Evolutionary conservation across 1,140 invertebrate genomes (phyloP), one percentile per base, ranked within the genome.

Genomic region (Panagrolaimus sp.): DNA sequence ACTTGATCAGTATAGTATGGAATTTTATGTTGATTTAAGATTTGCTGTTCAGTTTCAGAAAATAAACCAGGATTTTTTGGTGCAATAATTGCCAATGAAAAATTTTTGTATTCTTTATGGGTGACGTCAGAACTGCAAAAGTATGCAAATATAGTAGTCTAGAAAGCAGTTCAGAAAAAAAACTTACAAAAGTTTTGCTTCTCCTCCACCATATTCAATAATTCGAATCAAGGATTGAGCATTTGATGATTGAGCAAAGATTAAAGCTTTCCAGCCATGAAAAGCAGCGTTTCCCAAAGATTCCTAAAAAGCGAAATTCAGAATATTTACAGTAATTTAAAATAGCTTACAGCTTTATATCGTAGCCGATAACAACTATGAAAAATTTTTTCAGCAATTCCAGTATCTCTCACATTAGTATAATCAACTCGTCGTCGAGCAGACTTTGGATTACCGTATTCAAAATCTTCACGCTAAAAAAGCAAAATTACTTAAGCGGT

Each of bases 151-250:
- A 7, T 38, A 38, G 7, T 4, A 38, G 2, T 38, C 32, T 7
- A 38, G 32, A 38, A 48, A 15, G 10, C 7, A 55, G 47, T 17
- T 4, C 52, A n/a, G 17, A 55, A 24, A 24, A 15, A 48, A 48
- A 28, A 55, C 52, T 58, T 21, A 58, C 52, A 28, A 58, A 26
- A 58, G 52, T 21, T 21, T 28, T 21, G 52, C 52, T 58, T 58
- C 52, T 5, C 52, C 52, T 24, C 52, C 52, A 26, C 52, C 52
- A 58, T 10, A n/a, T 17, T 58, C 28, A 28, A 58, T 58, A 12
- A 58, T 28, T 21, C 28, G 21, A 2, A 12, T 28, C 4, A 58
- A 28, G 17, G 52, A 21, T 58, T 58, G 14, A 12, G 15, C 52
- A 26, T 28, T 21, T 4, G 17, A 21, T 52, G 7, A 24, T 2